Percentiles rank a stretch among this genome's conserved stretches.
Evolutionary conservation across 2,888 invertebrate genomes (phyloP).

Genomic region (Emesis russula): DNA sequence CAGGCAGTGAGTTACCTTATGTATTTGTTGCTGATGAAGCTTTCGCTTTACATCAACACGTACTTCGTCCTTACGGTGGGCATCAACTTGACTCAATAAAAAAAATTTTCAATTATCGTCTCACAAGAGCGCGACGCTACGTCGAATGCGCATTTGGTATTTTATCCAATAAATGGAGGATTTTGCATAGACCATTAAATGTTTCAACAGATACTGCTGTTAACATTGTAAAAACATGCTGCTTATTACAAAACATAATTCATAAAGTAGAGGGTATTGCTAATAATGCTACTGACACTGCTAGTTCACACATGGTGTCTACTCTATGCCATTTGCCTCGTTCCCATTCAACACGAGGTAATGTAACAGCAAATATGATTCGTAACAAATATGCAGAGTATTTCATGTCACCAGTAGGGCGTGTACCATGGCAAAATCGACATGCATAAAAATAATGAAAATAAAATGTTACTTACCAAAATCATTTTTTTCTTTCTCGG

Average conservation of each 20-base stretch:
- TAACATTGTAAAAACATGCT: slow-evolving; percentile 81
- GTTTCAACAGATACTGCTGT: slow-evolving; percentile 69
- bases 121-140: slow-evolving; percentile 48
- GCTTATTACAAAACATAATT: slow-evolving; percentile 58
- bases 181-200: slow-evolving; percentile 71
- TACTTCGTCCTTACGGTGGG: slow-evolving; percentile 72
- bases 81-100: slow-evolving; percentile 63
- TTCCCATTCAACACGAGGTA: slow-evolving; percentile 70
- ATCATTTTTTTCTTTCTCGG: slow-evolving; percentile 78
- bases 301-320: slow-evolving; percentile 74
- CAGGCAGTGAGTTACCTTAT: slow-evolving; percentile 71
- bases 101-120: slow-evolving; percentile 76
- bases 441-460: too few species aligned
- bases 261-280: slow-evolving; percentile 75
- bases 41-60: slow-evolving; percentile 45
- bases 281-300: slow-evolving; percentile 82
- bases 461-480: slow-evolving; percentile 21
- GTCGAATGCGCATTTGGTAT: slow-evolving; percentile 78
- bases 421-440: slow-evolving; percentile 59
- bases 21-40: slow-evolving; percentile 73
- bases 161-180: slow-evolving; percentile 63
- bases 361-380: slow-evolving; percentile 77
- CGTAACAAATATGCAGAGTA: slow-evolving; percentile 83
- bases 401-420: slow-evolving; percentile 83
- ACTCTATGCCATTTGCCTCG: slow-evolving; percentile 78